phyloP scores from a whole-genome alignment of 2,797 vertebrate species.

The Botia almorhae region DNA sequence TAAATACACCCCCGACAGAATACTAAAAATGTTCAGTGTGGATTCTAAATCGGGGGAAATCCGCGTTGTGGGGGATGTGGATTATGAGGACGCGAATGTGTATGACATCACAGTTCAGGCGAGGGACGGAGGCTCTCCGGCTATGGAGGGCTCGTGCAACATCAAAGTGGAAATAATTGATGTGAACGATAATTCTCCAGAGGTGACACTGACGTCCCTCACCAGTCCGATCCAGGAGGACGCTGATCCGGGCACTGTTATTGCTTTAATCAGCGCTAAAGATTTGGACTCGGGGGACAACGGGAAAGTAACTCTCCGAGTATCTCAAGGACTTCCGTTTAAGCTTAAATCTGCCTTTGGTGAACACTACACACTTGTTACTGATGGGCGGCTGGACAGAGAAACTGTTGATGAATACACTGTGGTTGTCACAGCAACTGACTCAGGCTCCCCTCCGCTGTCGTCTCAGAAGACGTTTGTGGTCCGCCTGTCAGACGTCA shows the following conservation, averaged over 20 bases:
- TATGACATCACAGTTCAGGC: conserved; percentile 91
- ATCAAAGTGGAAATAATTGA: conserved; percentile 89
- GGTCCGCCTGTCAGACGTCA: conserved; percentile 91
- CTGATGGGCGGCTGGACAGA: conserved; percentile 83
- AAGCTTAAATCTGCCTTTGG: conserved; percentile 83
- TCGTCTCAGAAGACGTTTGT: conserved; percentile 82
- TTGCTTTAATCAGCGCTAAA: conserved; percentile 87
- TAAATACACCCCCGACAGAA: conserved; percentile 86
- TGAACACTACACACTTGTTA: conserved; percentile 89
- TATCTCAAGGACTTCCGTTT: conserved; percentile 85
- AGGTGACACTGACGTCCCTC: conserved; percentile 87
- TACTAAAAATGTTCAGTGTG: conserved; percentile 83
- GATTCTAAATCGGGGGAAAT: conserved; percentile 87
- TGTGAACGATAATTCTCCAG: conserved; percentile 90
- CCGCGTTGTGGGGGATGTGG: conserved; percentile 82
- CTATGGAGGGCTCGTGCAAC: conserved; percentile 93
- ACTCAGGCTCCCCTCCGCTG: conserved; percentile 86
- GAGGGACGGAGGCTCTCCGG: conserved; percentile 87
- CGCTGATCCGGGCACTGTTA: conserved; percentile 81
- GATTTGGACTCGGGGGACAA: conserved; percentile 89
- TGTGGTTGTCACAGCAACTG: conserved; percentile 85
- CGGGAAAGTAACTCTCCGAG: conserved; percentile 82
- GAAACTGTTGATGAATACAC: conserved; percentile 85
- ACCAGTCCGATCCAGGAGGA: conserved; percentile 86
- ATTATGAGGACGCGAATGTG: conserved; percentile 85